Conservation (phyloP, 2,888 invertebrate genomes). For the Chaetogeoica ovagalla region DNA sequence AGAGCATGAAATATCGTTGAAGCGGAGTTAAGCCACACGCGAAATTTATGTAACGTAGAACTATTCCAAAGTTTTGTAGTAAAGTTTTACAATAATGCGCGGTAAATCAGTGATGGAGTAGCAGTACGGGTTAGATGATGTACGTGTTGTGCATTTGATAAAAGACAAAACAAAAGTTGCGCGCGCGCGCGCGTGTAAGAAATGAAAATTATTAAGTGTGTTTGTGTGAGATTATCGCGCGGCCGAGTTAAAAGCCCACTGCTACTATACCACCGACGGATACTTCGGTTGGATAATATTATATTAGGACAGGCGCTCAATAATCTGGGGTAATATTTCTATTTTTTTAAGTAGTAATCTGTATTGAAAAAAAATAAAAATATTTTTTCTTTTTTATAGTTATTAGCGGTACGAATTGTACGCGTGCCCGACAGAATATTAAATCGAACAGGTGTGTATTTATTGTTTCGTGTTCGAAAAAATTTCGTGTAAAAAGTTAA, state of each 20-base stretch:
- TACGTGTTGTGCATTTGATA: conserved; percentile 37
- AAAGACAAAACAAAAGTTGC: conserved; percentile 22
- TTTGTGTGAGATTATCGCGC: neutral
- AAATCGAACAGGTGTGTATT: neutral
- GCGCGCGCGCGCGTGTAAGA: neutral
- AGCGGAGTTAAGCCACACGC: conserved; percentile 1
- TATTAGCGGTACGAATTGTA: neutral
- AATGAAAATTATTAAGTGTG: conserved; percentile 16
- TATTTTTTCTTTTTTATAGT: too few species aligned
- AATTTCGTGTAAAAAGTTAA: neutral
- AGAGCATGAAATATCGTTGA: conserved; percentile 36
- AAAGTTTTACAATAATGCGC: conserved; percentile 47
- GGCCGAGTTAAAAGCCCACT: neutral
- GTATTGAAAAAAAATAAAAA: too few species aligned
- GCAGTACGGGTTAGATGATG: conserved; percentile 33
- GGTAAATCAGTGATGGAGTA: conserved; percentile 43
- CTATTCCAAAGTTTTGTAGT: conserved; percentile 35
- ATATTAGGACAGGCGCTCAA: neutral
- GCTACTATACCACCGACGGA: too few species aligned
- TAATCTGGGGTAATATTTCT: neutral
- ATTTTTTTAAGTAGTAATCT: neutral
- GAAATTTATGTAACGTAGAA: conserved; percentile 37
- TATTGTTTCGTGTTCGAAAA: neutral
- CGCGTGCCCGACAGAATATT: neutral
- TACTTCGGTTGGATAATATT: neutral